Evolutionary conservation across 1,140 invertebrate species (phyloP).

Genomic region (Mizuhopecten yessoensis): DNA sequence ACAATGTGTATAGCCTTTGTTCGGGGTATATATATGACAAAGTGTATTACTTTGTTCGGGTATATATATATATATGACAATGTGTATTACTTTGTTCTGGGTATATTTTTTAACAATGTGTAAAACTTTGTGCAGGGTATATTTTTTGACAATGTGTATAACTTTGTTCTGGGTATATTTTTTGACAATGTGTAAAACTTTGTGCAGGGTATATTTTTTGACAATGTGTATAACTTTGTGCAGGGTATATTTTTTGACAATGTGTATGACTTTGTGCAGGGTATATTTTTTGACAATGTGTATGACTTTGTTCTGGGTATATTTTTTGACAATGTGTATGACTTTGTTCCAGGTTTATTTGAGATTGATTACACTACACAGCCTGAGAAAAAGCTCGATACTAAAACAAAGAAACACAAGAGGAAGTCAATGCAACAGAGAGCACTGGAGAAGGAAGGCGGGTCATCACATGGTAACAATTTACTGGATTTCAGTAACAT

Average conservation of each 20-base stretch:
- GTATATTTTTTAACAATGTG: neutral
- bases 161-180: neutral
- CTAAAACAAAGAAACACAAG: slow-evolving; percentile 52
- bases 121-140: neutral
- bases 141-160: neutral
- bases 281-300: neutral
- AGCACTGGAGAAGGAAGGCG: neutral
- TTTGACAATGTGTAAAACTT: neutral
- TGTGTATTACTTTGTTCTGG: neutral
- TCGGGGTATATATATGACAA: no score
- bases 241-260: no score
- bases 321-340: neutral
- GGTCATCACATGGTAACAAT: neutral
- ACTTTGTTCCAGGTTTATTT: slow-evolving; percentile 74
- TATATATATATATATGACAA: no score
- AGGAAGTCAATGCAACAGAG: slow-evolving; percentile 50
- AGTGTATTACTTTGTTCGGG: no score
- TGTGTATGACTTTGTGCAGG: neutral
- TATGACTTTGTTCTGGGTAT: neutral
- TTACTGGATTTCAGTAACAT: no score
- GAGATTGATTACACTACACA: slow-evolving; percentile 78
- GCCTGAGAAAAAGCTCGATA: slow-evolving; percentile 59
- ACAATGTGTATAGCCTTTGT: no score
- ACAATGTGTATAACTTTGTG: neutral
- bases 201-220: no score